Evolutionary conservation across 2,888 invertebrate species (phyloP).

Genomic region (Geophilus truncorum): DNA sequence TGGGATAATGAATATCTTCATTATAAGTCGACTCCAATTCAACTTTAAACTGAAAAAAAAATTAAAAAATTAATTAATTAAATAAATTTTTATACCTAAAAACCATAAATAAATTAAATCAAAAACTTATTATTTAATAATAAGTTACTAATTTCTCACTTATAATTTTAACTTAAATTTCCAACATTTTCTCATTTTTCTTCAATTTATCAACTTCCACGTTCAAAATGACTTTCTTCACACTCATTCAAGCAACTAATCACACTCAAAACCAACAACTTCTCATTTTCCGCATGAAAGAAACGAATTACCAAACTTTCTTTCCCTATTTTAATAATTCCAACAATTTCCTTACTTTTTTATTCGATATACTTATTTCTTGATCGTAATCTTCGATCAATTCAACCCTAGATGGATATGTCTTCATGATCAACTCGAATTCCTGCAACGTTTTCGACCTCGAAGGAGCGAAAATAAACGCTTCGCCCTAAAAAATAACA

Average conservation of each 20-base stretch:
- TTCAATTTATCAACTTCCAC: too few relatives aligned
- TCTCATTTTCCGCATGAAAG: not conserved
- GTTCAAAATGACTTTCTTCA: too few relatives aligned
- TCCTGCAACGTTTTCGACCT: conserved; percentile 65
- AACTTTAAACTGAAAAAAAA: not conserved
- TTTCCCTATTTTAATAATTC: too few relatives aligned
- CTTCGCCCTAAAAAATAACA: conserved; percentile 54
- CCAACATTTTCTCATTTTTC: too few relatives aligned
- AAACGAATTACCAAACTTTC: not conserved
- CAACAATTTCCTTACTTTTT: conserved; percentile 52
- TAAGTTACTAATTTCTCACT: too few relatives aligned
- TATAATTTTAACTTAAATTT: too few relatives aligned
- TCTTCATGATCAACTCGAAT: conserved; percentile 60
- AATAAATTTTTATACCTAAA: too few relatives aligned
- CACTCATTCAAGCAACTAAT: too few relatives aligned
- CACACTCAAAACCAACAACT: not conserved
- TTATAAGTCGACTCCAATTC: conserved; percentile 51
- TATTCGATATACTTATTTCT: conserved; percentile 63
- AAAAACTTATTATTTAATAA: too few relatives aligned
- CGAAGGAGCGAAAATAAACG: conserved; percentile 69
- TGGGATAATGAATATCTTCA: conserved; percentile 66
- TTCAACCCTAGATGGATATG: conserved; percentile 50
- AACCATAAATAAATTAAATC: too few relatives aligned
- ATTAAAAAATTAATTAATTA: not conserved
- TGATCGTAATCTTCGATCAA: conserved; percentile 59